Evolutionary conservation across 2,797 vertebrate genomes (phyloP), one percentile per base, ranked within the genome.

Genomic region (Gephyroberyx darwinii): DNA sequence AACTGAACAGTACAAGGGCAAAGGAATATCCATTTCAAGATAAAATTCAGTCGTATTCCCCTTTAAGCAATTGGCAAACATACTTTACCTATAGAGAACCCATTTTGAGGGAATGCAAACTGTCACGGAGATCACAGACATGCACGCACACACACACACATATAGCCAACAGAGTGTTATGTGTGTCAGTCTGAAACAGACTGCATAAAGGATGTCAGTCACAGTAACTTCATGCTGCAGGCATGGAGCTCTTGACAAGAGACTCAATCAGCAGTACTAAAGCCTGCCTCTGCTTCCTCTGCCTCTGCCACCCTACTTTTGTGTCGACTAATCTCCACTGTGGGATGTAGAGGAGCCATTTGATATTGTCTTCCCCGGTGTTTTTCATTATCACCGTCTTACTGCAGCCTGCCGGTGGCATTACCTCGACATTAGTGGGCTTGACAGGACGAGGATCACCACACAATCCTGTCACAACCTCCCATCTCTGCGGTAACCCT

Each of bases 331-430:
- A 97, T 97, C 96, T 98, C 96, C 96, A 94, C 96, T 94, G 95
- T 95, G 96, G 95, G 95, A 97, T 96, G 96, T 97, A 96, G 96
- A 98, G 95, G 96, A 97, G 96, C 95, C 96, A 94, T 96, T 96
- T 96, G 91, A 97, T 97, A 96, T 96, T 96, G 96, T 98, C 96
- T 97, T 96, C 94, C 95, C 95, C 95, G 95, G 96, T 96, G 96
- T 97, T 98, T 97, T 97, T 97, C 96, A 97, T 97, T 96, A 97
- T 95, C 95, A 90, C 92, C 89, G 95, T 95, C 96, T 96, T 96
- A 96, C 90, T 87, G 95, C 93, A 89, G 95, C 94, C 95, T 95
- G 94, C 93, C 95, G 90, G 94, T 92, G 94, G 95, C 95, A 96
- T 97, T 97, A 96, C 95, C 95, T 93, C 92, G 94, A 97, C 96